Base-by-base conservation (phyloP, 2,888 invertebrate species). In the Luperina nickerlii region DNA sequence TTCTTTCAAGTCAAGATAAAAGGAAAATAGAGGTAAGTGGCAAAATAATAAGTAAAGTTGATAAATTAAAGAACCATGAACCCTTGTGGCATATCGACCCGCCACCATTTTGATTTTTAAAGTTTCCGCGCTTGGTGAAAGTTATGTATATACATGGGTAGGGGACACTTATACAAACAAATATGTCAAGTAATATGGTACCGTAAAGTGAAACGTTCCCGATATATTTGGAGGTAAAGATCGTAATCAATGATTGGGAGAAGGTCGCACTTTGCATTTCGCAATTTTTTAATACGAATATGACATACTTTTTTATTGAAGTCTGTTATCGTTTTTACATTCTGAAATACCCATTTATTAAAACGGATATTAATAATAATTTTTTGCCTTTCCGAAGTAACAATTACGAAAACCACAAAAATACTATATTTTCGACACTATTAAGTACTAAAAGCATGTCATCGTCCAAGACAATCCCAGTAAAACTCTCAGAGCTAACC, bases 401-500 rank as follows among this genome's bases (percentile, higher is more conserved):
- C 45, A 20, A 11, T 45, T 68, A 27, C 1, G 11, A 38, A 38
- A 74, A 51, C 13, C 9, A 11, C n/a, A 45, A 45, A n/a, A 48
- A 2, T 6, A 27, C 7, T 18, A n/a, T 38, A 32, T 18, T 45
- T 32, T n/a, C 0, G 2, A n/a, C 45, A 24, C 9, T 3, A 2
- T 38, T 80, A 66, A 42, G 24, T 57, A 42, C 13, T 60, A 78
- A 75, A 66, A 70, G 38, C 54, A 80, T 77, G 72, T 75, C 74
- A 75, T 71, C 15, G 62, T 68, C 76, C 38, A 62, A 60, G 60
- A 76, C 54, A 80, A 74, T 77, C 18, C 13, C 9, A 76, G 48
- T 80, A 54, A 83, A 85, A 83, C 60, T 80, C 62, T 57, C 45
- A 67, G 66, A 67, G 74, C 60, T 70, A 87, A 82, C 79, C 82